Percentiles rank a stretch among this genome's conserved stretches.
These are phyloP conservation scores for Drosophila tanythrix DNA, from an alignment of 2,888 invertebrate genomes.

Conservation along the genomic window DNA sequence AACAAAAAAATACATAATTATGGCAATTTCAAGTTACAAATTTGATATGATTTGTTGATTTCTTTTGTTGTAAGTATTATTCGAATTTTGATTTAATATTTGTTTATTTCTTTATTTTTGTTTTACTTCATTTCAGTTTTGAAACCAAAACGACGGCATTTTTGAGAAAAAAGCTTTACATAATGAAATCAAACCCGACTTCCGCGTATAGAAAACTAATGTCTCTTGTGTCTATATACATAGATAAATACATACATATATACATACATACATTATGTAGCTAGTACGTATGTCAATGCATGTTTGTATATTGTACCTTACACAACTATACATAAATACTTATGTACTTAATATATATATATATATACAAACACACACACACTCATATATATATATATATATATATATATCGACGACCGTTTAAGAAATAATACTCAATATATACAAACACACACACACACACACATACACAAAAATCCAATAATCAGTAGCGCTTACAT, in stretches of 20 bases:
- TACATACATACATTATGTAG: conserved; percentile 29
- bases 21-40: conserved; percentile 34
- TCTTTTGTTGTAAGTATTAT: conserved; percentile 27
- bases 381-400: neutral
- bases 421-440: conserved; percentile 42
- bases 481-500: conserved; percentile 7
- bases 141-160: conserved; percentile 32
- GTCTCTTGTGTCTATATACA: conserved; percentile 47
- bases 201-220: conserved; percentile 52
- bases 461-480: conserved; percentile 9
- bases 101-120: conserved; percentile 21
- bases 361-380: neutral
- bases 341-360: conserved; percentile 36
- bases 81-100: conserved; percentile 17
- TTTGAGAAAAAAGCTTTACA: conserved; percentile 54
- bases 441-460: conserved; percentile 7
- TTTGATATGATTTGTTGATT: conserved; percentile 23
- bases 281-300: conserved; percentile 52
- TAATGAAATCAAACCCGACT: conserved; percentile 52
- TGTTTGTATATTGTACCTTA: conserved; percentile 57
- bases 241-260: conserved; percentile 14
- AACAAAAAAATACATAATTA: conserved; percentile 34
- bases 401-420: conserved; percentile 40
- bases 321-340: conserved; percentile 20
- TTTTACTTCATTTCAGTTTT: conserved; percentile 22